Evolutionary conservation across 2,797 vertebrate species (phyloP), one percentile per base, ranked within the genome.

Genomic region (Pantherophis alleghaniensis): DNA sequence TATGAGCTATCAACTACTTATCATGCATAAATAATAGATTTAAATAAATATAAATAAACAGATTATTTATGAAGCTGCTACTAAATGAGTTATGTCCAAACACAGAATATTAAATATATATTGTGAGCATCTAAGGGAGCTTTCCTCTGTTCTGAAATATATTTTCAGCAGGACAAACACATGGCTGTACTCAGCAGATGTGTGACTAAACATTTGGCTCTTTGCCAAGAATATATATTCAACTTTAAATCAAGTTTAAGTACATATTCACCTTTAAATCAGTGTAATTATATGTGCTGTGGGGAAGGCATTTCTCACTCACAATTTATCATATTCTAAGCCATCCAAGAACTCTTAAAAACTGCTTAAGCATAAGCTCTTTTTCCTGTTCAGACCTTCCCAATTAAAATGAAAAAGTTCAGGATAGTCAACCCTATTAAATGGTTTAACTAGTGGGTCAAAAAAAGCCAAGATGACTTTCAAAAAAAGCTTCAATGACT

Each of bases 351-450:
- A 24, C 90, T 94, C 94, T 92, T 83, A 94, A 13, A 94, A 93
- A 11, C 57, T 22, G 1, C 2, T 93, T 88, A 95, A 95, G 2
- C 55, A 92, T n/a, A 94, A 57, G 20, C 14, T 96, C 55, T 94
- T 74, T 91, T 93, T 18, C 20, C 18, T 59, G 28, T 90, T 10
- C 87, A 93, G 88, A 91, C 91, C 59, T 94, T 95, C 61, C 12
- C 69, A 95, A 86, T 91, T 95, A 94, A 95, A 95, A 92, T 22
- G 16, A 53, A 63, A 93, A 95, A 90, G 5, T 26, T 83, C 89
- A 92, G 11, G 0, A 1, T 92, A 90, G 90, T 95, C 94, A 92
- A 90, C 63, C 42, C 94, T n/a, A 18, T 90, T 93, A 93, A 95
- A 87, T 96, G 56, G 94, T 93, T 96, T 95, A 96, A 37, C 51